These are phyloP conservation scores for Hypsopygia costalis DNA, from an alignment of 2,888 invertebrate genomes.

Conservation along the genomic window DNA sequence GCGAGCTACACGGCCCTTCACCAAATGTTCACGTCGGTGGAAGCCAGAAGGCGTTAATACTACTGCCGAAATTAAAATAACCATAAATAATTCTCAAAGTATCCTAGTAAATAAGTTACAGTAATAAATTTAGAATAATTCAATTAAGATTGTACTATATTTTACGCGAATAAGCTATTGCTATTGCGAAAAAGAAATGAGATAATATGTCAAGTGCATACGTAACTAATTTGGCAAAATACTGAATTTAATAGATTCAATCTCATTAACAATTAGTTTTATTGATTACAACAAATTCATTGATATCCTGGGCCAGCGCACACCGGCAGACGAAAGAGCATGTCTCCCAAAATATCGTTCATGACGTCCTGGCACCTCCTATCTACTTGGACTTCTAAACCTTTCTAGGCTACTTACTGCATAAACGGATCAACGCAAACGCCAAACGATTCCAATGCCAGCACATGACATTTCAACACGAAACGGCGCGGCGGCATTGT, in stretches of 20 bases:
- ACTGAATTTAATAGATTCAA: conserved; percentile 1
- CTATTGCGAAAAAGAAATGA: background rate
- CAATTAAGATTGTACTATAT: conserved; percentile 9
- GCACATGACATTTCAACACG: too few species aligned
- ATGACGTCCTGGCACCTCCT: too few species aligned
- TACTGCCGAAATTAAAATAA: conserved; percentile 5
- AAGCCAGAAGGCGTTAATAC: conserved; percentile 4
- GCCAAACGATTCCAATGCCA: too few species aligned
- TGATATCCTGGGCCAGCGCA: too few species aligned
- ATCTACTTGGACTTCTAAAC: too few species aligned
- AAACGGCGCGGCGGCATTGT: too few species aligned
- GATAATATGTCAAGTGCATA: conserved; percentile 1
- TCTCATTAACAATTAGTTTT: conserved; percentile 5
- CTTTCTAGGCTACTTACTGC: too few species aligned
- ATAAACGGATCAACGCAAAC: too few species aligned
- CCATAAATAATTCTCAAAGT: conserved; percentile 11
- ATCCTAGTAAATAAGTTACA: conserved; percentile 10
- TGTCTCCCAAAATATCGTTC: too few species aligned
- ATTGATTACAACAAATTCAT: background rate
- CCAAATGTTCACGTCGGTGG: background rate
- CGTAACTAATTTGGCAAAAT: background rate
- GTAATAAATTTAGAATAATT: conserved; percentile 2
- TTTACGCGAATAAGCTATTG: conserved; percentile 3
- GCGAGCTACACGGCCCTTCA: conserved; percentile 6
- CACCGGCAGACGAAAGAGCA: too few species aligned